These are phyloP conservation scores for Flexamia atlantica DNA, from an alignment of 2,888 invertebrate genomes.

Conservation along the genomic window DNA sequence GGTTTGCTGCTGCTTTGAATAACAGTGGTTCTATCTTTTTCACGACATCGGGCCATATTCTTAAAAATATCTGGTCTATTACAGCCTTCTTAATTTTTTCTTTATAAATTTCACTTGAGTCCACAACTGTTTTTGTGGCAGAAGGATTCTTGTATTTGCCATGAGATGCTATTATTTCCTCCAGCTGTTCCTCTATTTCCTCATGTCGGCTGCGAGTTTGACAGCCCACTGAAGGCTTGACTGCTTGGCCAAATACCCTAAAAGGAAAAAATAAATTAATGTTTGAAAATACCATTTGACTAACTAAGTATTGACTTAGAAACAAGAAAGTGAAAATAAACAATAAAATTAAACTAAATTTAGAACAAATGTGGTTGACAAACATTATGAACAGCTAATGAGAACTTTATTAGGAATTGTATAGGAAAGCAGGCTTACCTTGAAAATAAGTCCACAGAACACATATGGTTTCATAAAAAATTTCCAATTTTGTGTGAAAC, in stretches of 20 bases:
- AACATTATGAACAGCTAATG: no score
- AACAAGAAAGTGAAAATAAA: no score
- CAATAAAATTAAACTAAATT: not conserved
- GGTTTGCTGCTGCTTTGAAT: not conserved
- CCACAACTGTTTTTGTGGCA: not conserved
- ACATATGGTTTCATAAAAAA: no score
- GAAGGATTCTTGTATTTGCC: slow-evolving; percentile 30
- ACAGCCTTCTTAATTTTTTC: slow-evolving; percentile 63
- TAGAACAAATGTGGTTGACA: no score
- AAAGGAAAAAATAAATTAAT: slow-evolving; percentile 15
- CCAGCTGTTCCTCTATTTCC: slow-evolving; percentile 58
- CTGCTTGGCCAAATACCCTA: slow-evolving; percentile 59
- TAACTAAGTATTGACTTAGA: no score
- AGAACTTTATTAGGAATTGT: no score
- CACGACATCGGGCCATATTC: slow-evolving; percentile 65
- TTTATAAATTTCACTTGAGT: slow-evolving; percentile 48
- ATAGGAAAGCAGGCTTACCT: no score
- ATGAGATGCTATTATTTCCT: slow-evolving; percentile 63
- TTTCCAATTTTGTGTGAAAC: no score
- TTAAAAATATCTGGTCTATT: slow-evolving; percentile 64
- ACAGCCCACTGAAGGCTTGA: slow-evolving; percentile 57
- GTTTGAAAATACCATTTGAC: no score
- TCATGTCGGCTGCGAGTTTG: slow-evolving; percentile 44
- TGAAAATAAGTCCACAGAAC: no score
- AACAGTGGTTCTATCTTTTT: slow-evolving; percentile 64